phyloP scores from a whole-genome alignment of 2,113 vertebrate genomes.

The Nymphicus hollandicus region DNA sequence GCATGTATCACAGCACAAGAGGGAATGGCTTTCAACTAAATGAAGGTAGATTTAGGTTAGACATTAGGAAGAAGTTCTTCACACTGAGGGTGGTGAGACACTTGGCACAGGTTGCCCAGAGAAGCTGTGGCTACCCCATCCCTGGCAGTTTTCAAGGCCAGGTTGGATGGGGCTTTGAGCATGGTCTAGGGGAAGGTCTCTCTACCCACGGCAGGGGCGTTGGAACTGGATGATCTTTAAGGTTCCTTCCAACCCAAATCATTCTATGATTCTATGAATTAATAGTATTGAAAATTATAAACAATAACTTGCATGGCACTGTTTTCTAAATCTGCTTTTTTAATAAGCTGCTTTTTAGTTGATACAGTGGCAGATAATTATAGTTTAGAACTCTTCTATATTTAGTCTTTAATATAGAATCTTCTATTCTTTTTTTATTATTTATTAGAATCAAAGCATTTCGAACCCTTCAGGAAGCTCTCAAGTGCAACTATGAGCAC shows the following conservation, averaged over 20 bases:
- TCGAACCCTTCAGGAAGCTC: slow-evolving; percentile 91
- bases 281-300: background rate
- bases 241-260: background rate
- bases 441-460: slow-evolving; percentile 87
- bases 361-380: background rate
- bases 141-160: background rate
- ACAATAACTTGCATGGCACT: background rate
- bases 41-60: background rate
- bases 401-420: background rate
- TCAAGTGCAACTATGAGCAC: slow-evolving; percentile 96
- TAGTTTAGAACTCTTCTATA: background rate
- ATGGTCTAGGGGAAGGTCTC: background rate
- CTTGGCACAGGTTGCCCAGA: background rate
- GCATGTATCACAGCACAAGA: background rate
- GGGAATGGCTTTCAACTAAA: background rate
- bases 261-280: background rate
- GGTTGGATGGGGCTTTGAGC: background rate
- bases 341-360: background rate
- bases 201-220: background rate
- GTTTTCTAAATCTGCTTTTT: background rate
- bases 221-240: background rate
- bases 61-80: background rate
- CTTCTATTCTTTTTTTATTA: background rate
- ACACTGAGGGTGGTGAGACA: background rate
- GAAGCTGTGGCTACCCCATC: background rate